These are phyloP conservation scores for Solenodon paradoxus DNA, from an alignment of 2,113 vertebrate species.

Conservation along the genomic window DNA sequence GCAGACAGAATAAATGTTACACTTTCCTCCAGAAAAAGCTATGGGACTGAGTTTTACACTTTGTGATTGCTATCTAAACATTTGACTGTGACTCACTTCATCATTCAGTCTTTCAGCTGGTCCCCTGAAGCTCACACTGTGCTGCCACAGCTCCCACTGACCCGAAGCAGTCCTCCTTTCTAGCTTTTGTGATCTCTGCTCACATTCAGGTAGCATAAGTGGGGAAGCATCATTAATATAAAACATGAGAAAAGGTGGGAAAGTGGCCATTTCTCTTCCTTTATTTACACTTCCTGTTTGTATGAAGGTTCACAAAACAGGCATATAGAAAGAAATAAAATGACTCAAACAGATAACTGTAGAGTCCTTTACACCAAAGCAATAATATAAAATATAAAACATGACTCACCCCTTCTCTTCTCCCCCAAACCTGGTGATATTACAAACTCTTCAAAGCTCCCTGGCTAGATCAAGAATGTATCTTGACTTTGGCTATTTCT, in stretches of 20 bases:
- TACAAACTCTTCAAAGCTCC: background rate
- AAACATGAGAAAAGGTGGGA: background rate
- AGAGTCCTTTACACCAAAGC: background rate
- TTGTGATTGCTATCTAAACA: background rate
- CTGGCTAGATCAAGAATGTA: background rate
- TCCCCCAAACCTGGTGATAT: background rate
- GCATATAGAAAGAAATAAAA: background rate
- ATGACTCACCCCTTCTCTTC: background rate
- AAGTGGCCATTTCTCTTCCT: background rate
- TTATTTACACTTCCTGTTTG: background rate
- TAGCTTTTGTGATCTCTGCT: background rate
- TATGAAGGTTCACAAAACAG: background rate
- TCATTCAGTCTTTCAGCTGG: background rate
- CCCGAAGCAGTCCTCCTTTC: background rate
- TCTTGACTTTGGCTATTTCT: background rate
- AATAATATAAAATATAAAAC: background rate
- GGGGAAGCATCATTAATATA: background rate
- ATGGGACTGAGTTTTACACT: background rate
- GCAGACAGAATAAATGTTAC: too few species aligned
- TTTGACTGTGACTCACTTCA: background rate
- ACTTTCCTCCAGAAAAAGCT: background rate
- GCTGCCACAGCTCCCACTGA: too few species aligned
- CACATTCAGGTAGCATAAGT: background rate
- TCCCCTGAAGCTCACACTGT: rapidly evolving
- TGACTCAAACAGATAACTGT: background rate